These are phyloP conservation scores for Nematolebias whitei DNA, from an alignment of 2,113 vertebrate genomes.

Conservation along the genomic window DNA sequence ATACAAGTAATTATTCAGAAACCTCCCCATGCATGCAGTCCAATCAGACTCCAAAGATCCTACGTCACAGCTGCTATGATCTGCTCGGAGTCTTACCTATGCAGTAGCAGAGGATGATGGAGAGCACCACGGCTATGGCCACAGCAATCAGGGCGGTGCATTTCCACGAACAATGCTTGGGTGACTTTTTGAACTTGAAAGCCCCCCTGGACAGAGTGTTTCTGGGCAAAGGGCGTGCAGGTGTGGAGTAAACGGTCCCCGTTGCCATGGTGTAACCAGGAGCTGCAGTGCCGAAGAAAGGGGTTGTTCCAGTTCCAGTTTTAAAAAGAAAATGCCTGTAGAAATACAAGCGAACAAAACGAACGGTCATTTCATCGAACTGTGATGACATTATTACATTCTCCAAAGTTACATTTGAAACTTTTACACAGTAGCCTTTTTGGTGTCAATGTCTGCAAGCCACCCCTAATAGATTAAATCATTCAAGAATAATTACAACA, in stretches of 20 bases:
- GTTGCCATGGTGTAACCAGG: constrained; percentile 99
- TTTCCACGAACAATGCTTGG: constrained; percentile 97
- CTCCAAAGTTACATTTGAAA: background rate
- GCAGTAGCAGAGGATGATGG: constrained; percentile 94
- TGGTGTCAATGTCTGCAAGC: background rate
- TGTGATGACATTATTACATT: too few relatives aligned
- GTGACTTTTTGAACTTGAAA: constrained; percentile 99
- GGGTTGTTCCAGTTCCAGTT: constrained; percentile 95
- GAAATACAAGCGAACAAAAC: background rate
- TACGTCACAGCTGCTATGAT: background rate
- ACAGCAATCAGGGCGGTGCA: constrained; percentile 95
- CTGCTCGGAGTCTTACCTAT: constrained; percentile 84
- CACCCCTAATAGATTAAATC: rapidly evolving
- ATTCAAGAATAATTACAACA: background rate
- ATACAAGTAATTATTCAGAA: background rate
- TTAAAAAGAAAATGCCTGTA: constrained; percentile 99
- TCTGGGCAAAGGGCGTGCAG: constrained; percentile 92
- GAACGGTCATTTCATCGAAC: background rate
- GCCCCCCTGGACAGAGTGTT: constrained; percentile 95
- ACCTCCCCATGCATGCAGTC: background rate
- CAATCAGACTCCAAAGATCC: background rate
- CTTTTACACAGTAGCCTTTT: background rate
- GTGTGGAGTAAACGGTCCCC: constrained; percentile 97
- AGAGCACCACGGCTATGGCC: constrained; percentile 92
- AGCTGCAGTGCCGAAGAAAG: constrained; percentile 94